Evolutionary conservation across 2,797 vertebrate species (phyloP).

Genomic region (Otus scops): DNA sequence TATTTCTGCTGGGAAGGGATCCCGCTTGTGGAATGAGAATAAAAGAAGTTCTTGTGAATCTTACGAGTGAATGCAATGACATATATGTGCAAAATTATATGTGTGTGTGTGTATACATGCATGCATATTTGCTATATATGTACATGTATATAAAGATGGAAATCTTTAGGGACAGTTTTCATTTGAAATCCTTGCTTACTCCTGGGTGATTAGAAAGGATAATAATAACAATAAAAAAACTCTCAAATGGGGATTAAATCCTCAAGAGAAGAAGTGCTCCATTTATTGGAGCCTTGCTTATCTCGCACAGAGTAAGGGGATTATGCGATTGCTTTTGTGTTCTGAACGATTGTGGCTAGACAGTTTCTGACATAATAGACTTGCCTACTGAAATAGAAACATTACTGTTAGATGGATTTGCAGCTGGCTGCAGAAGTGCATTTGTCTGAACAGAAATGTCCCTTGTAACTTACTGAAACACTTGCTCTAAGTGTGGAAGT

Average conservation of each 20-base stretch:
- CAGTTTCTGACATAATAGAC: constrained; percentile 68
- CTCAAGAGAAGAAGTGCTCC: constrained; percentile 62
- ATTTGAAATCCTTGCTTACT: constrained; percentile 57
- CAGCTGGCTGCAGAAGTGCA: constrained; percentile 45
- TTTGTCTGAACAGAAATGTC: constrained; percentile 62
- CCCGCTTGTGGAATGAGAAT: constrained; percentile 4
- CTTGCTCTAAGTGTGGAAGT: constrained; percentile 13
- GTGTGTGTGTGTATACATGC: not conserved
- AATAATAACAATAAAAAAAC: constrained; percentile 39
- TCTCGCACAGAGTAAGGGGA: constrained; percentile 54
- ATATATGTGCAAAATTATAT: not conserved
- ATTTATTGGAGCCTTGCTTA: constrained; percentile 68
- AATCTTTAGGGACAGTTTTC: constrained; percentile 26
- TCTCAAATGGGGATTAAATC: constrained; percentile 64
- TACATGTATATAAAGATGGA: not conserved
- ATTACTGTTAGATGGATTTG: constrained; percentile 47
- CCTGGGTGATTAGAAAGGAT: constrained; percentile 60
- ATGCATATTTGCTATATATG: not conserved
- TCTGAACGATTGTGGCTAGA: constrained; percentile 62
- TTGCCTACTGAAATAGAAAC: constrained; percentile 71
- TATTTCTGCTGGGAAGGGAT: constrained; percentile 64
- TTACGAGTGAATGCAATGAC: not conserved
- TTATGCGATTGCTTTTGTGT: constrained; percentile 70
- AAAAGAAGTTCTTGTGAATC: constrained; percentile 29
- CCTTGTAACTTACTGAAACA: constrained; percentile 64